Conservation (phyloP, 2,888 invertebrate species). For the Leucophenga maculata region DNA sequence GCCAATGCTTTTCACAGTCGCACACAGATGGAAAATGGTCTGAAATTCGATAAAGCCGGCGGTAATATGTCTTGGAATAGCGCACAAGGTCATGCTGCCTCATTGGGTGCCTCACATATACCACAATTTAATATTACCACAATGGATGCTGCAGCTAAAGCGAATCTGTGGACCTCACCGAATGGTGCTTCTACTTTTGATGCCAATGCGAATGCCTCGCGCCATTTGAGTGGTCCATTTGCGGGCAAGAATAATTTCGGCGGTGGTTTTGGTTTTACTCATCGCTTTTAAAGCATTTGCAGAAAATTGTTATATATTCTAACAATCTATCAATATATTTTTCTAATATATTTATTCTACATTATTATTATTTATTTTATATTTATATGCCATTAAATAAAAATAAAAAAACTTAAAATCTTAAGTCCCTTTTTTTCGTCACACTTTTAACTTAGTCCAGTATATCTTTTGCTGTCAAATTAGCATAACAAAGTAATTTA, state of each 20-base stretch:
- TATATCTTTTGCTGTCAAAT: conserved; percentile 42
- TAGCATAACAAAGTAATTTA: conserved; percentile 61
- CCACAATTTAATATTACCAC: conserved; percentile 58
- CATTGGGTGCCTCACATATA: conserved; percentile 52
- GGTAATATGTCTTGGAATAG: conserved; percentile 54
- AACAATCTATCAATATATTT: not conserved
- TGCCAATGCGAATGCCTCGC: conserved; percentile 55
- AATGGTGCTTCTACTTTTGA: conserved; percentile 55
- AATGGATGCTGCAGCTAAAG: conserved; percentile 50
- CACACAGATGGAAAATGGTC: conserved; percentile 48
- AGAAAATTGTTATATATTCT: not conserved
- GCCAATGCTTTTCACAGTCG: conserved; percentile 57
- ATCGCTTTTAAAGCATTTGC: conserved; percentile 46
- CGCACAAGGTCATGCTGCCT: conserved; percentile 53
- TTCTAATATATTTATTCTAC: no score
- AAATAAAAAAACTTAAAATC: conserved; percentile 8
- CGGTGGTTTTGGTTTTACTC: conserved; percentile 47
- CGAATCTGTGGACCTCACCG: conserved; percentile 59
- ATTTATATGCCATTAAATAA: no score
- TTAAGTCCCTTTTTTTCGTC: not conserved
- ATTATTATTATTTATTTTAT: no score
- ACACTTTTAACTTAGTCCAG: not conserved
- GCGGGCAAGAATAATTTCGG: conserved; percentile 48
- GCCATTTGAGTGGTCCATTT: conserved; percentile 53
- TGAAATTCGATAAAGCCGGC: conserved; percentile 56